Evolutionary conservation across 2,888 invertebrate species (phyloP), one percentile per base, ranked within the genome.

Genomic region (Atrina japonica): DNA sequence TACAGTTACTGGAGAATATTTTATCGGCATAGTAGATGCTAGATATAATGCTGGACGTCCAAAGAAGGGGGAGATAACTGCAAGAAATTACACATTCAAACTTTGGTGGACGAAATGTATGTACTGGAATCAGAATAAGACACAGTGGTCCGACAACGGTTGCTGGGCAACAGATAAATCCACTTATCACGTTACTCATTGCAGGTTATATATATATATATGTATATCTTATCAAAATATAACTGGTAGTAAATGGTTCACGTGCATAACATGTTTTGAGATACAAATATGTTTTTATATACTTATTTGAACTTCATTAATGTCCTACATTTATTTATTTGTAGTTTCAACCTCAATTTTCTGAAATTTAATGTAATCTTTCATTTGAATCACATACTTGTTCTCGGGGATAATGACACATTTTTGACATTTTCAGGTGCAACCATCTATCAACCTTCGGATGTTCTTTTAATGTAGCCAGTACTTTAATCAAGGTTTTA

Each of bases 391-490:
- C n/a, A n/a, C n/a, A n/a, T n/a, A n/a, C n/a, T n/a, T n/a, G n/a
- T n/a, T n/a, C n/a, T n/a, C n/a, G n/a, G n/a, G n/a, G n/a, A n/a
- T n/a, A n/a, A n/a, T n/a, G n/a, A n/a, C n/a, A n/a, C n/a, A n/a
- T n/a, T n/a, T n/a, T n/a, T n/a, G n/a, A n/a, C n/a, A 16, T 25
- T 70, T 75, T 29, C 75, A 82, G 84, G n/a, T 90, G 90, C 66
- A 86, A 82, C 59, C 90, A 90, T 66, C 74, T 89, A 71, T 88
- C 89, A 23, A 77, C 85, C n/a, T 90, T 88, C 77, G 87, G 86
- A 0, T 82, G 84, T 21, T 79, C 83, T 47, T 82, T 88, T 76
- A 80, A 85, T 30, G 76, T 87, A n/a, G 75, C 84, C 7, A 82
- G 86, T 1, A 86, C 85, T 61, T 78, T 84, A 27, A 74, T 88